Percentiles rank a stretch among this genome's conserved stretches.
Evolutionary conservation across 2,113 vertebrate genomes (phyloP).

Genomic region (Gnathonemus longibarbis): DNA sequence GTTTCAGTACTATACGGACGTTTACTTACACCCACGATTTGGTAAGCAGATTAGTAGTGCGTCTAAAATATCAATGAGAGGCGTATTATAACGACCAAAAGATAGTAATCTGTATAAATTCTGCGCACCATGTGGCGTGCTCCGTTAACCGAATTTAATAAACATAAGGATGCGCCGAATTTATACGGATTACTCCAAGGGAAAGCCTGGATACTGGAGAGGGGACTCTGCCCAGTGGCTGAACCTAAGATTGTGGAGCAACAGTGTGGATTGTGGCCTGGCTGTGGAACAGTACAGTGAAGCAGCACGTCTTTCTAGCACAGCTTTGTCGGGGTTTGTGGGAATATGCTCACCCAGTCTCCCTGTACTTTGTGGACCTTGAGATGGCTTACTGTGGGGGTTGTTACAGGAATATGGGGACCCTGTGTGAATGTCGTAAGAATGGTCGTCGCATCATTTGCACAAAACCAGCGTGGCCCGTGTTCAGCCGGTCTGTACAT

Average conservation of each 20-base stretch:
- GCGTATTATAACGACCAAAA: not conserved
- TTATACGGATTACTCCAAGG: not conserved
- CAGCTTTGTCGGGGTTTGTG: not conserved
- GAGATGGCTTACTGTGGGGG: not conserved
- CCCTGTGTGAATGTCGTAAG: not conserved
- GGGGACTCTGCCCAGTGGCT: not conserved
- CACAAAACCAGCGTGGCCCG: not conserved
- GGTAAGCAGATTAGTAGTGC: not conserved
- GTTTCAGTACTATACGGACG: not conserved
- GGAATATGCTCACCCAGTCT: not conserved
- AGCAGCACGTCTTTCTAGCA: not conserved
- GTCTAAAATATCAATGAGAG: not conserved
- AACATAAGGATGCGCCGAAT: not conserved
- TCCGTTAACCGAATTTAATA: not conserved
- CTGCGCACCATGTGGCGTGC: no score
- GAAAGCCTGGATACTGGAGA: not conserved
- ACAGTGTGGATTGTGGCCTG: not conserved
- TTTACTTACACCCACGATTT: not conserved
- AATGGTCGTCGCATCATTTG: not conserved
- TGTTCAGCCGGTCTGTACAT: not conserved
- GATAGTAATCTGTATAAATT: not conserved
- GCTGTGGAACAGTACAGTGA: not conserved
- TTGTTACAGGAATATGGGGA: not conserved
- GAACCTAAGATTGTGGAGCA: not conserved
- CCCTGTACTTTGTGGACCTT: not conserved